Evolutionary conservation across 1,140 invertebrate genomes (phyloP).

Genomic region (Mycetomoellerius zeteki): DNA sequence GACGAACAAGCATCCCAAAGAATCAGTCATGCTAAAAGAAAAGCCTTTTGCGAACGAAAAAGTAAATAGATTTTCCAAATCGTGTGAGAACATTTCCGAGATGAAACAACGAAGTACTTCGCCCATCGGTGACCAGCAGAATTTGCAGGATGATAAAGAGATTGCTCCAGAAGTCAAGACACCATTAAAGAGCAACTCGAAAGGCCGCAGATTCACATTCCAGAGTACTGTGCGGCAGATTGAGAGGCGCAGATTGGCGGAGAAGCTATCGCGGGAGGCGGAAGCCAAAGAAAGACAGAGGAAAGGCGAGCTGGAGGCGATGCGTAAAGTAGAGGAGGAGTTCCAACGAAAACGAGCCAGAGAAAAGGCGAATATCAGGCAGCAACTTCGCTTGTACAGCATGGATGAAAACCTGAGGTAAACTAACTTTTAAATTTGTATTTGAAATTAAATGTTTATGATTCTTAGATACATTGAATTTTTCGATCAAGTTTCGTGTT

Average conservation of each 20-base stretch:
- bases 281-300: conserved; percentile 92
- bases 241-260: conserved; percentile 91
- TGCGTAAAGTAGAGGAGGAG: conserved; percentile 92
- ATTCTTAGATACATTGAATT: not conserved
- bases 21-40: not conserved
- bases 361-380: conserved; percentile 92
- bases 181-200: conserved; percentile 76
- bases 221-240: conserved; percentile 93
- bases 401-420: conserved; percentile 86
- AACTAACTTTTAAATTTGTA: conserved; percentile 55
- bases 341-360: conserved; percentile 91
- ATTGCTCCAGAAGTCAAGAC: conserved; percentile 71
- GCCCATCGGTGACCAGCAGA: conserved; percentile 72
- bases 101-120: conserved; percentile 77
- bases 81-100: conserved; percentile 85
- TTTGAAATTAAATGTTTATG: not conserved
- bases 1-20: conserved; percentile 10
- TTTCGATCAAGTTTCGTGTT: not conserved
- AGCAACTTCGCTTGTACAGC: conserved; percentile 90
- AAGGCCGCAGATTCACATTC: conserved; percentile 91
- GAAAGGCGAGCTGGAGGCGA: conserved; percentile 92
- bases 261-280: conserved; percentile 91
- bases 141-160: conserved; percentile 76
- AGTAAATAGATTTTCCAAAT: conserved; percentile 80
- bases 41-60: not conserved